phyloP scores from a whole-genome alignment of 2,888 invertebrate species.

The Caenorhabditis wallacei region DNA sequence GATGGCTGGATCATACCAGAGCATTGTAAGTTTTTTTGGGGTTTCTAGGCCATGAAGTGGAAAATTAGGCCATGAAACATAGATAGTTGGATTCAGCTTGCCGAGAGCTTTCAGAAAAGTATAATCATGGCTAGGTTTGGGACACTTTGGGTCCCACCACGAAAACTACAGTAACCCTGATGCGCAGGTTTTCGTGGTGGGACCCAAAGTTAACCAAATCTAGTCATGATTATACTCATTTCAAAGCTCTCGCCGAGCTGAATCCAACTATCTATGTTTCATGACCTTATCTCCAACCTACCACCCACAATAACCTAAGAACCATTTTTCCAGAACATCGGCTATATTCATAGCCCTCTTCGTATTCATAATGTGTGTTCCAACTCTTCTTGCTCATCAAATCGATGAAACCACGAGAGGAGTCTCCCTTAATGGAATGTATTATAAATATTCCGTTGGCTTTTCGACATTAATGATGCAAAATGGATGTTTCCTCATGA shows the following conservation, averaged over 20 bases:
- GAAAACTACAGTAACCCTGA: neutral
- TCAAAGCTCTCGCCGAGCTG: neutral
- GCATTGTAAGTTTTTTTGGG: conserved; percentile 68
- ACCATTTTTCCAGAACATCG: conserved; percentile 55
- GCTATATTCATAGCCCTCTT: conserved; percentile 66
- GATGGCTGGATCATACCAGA: conserved; percentile 67
- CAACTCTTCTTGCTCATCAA: conserved; percentile 75
- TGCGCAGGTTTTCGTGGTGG: neutral
- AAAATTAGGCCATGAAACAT: neutral
- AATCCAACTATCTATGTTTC: neutral
- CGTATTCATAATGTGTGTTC: conserved; percentile 73
- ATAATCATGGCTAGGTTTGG: neutral
- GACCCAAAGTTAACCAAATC: neutral
- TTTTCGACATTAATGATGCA: conserved; percentile 72
- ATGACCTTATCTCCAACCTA: neutral
- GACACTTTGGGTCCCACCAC: neutral
- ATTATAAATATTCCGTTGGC: conserved; percentile 63
- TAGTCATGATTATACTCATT: neutral
- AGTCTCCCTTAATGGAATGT: conserved; percentile 35
- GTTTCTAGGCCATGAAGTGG: neutral
- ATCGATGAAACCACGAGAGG: conserved; percentile 61
- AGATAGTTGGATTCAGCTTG: neutral
- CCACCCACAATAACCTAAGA: too few relatives aligned
- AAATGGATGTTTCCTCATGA: conserved; percentile 73
- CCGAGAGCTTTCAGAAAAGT: neutral